phyloP scores from a whole-genome alignment of 2,113 vertebrate species.

The Cynopterus brachyotis region DNA sequence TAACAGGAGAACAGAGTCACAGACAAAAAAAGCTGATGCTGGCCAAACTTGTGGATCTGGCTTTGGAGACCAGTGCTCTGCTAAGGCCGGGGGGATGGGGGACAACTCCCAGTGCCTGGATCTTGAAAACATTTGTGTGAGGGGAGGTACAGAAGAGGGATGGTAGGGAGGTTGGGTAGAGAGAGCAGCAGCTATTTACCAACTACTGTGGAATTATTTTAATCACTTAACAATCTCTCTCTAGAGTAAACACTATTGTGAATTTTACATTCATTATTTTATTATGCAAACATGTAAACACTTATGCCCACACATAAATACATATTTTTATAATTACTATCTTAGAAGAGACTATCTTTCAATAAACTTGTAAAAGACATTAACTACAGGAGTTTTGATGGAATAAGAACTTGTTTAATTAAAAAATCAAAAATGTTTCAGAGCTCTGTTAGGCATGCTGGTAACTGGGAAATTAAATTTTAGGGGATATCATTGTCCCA shows the following conservation, averaged over 20 bases:
- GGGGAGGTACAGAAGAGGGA: accelerated
- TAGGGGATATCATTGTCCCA: background rate
- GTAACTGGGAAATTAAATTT: background rate
- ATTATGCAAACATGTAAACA: background rate
- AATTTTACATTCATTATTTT: background rate
- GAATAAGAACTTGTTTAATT: background rate
- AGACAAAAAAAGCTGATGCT: background rate
- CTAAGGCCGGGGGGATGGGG: background rate
- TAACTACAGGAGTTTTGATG: background rate
- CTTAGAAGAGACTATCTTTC: background rate
- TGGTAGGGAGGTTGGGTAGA: accelerated
- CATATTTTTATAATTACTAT: background rate
- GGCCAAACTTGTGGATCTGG: background rate
- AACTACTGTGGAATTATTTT: background rate
- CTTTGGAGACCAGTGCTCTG: background rate
- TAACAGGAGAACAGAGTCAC: background rate
- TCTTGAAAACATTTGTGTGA: background rate
- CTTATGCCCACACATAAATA: background rate
- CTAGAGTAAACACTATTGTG: background rate
- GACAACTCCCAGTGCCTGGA: background rate
- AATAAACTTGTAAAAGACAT: background rate
- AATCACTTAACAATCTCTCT: background rate
- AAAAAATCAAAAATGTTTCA: background rate
- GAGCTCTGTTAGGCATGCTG: background rate
- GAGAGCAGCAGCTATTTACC: background rate